Evolutionary conservation across 2,113 vertebrate genomes (phyloP), one percentile per base, ranked within the genome.

Genomic region (Protobothrops flavoviridis): DNA sequence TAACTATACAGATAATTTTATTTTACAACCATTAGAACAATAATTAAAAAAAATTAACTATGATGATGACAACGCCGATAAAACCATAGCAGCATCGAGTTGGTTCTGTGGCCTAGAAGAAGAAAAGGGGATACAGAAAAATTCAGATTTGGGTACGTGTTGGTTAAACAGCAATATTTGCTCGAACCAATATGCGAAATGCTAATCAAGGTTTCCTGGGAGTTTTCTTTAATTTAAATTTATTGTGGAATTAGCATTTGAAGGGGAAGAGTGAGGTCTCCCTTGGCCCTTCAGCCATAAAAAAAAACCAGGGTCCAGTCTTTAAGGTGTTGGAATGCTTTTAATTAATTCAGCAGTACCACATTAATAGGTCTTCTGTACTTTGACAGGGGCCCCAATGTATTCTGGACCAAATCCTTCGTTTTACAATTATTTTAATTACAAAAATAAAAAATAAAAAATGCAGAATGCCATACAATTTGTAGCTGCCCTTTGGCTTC

Each of bases 21-120:
- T 97, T 97, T 97, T 98, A 98, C 98, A 99, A 97, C 98, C 96
- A 98, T 98, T 97, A 96, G 97, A 98, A 97, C 95, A 94, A 97
- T 95, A 96, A 97, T 94, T 96, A 95, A 39, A 89, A 90, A 97
- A 97, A 96, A 97, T 97, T 89, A 97, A 97, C 98, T 98, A 98
- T 95, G 98, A 98, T 88, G 98, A 98, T 92, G 98, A 98, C 91
- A 98, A 96, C 95, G 98, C 98, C 45, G 98, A 98, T 96, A 98
- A 96, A 97, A 99, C 97, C 98, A 98, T 97, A 93, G 98, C 98
- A 88, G 99, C 98, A 95, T 99, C 98, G 94, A 98, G 98, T 97
- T 98, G 98, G 97, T 98, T 99, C 97, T 98, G 98, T 97, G 99
- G 98, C 98, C 99, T 99, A 97, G 94, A 98, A 96, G 94, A 98